Evolutionary conservation across 64 coral and sea anemone species (phyloP).

Genomic region (Astreopora myriophthalma): DNA sequence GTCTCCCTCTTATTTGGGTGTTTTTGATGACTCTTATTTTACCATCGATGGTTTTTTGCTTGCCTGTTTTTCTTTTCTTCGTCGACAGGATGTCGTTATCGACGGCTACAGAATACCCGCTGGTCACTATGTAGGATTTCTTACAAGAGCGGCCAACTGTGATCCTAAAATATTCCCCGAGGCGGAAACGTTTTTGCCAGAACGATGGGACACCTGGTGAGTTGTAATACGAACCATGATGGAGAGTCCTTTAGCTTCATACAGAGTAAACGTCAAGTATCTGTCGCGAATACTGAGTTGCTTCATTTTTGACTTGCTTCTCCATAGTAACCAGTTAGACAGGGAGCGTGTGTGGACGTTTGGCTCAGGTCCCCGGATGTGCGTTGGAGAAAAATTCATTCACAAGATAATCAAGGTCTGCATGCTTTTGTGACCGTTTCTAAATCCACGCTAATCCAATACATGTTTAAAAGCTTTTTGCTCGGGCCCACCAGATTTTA

Average conservation of each 20-base stretch:
- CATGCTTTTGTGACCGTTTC: not conserved
- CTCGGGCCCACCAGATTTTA: no score
- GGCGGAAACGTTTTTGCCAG: constrained; percentile 83
- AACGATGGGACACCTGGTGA: constrained; percentile 95
- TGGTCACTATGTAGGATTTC: constrained; percentile 84
- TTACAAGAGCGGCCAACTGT: constrained; percentile 88
- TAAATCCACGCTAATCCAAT: no score
- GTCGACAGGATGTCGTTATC: constrained; percentile 66
- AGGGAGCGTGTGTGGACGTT: constrained; percentile 78
- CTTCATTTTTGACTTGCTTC: not conserved
- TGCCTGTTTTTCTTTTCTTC: not conserved
- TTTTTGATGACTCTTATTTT: no score
- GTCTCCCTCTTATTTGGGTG: no score
- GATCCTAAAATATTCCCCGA: constrained; percentile 92
- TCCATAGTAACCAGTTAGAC: constrained; percentile 57
- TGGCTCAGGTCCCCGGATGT: constrained; percentile 85
- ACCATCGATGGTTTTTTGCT: no score
- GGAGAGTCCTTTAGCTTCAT: not conserved
- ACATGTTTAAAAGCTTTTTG: no score
- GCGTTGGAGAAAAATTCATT: constrained; percentile 86
- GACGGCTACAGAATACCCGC: constrained; percentile 85
- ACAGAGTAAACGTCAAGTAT: not conserved
- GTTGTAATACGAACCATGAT: not conserved
- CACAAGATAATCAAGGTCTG: constrained; percentile 85
- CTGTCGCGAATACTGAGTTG: not conserved